These are phyloP conservation scores for Scaptodrosophila latifasciaeformis DNA, from an alignment of 2,888 invertebrate species.

Conservation along the genomic window DNA sequence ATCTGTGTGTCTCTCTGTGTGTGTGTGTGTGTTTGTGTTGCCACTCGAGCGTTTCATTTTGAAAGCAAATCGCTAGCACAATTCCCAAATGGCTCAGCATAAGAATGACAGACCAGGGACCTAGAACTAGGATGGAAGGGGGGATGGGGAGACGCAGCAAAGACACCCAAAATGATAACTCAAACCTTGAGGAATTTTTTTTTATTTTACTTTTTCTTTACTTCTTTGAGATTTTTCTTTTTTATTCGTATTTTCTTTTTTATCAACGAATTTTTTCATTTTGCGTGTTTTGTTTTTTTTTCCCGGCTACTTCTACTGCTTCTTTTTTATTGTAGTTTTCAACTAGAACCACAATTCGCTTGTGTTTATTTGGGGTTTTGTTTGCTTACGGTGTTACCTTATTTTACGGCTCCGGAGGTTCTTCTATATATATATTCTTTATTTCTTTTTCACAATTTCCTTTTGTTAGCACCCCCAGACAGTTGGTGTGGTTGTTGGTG, in stretches of 20 bases:
- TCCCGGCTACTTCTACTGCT: background rate
- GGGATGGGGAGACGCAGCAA: background rate
- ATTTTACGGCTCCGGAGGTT: slow-evolving; percentile 34
- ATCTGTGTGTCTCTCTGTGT: no score
- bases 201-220: background rate
- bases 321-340: background rate
- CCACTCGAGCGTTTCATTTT: slow-evolving; percentile 37
- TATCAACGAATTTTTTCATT: background rate
- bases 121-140: background rate
- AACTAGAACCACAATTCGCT: slow-evolving; percentile 26
- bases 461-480: background rate
- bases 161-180: background rate
- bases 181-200: background rate
- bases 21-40: background rate
- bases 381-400: slow-evolving; percentile 52
- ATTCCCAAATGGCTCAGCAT: slow-evolving; percentile 49
- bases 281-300: background rate
- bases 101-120: slow-evolving; percentile 29
- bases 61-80: slow-evolving; percentile 51
- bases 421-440: no score
- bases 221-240: background rate
- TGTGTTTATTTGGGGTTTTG: slow-evolving; percentile 59
- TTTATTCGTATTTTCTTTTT: slow-evolving; percentile 1
- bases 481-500: slow-evolving; percentile 30
- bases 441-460: background rate